Base-by-base conservation (phyloP, 1,140 invertebrate species). In the Plodia interpunctella region DNA sequence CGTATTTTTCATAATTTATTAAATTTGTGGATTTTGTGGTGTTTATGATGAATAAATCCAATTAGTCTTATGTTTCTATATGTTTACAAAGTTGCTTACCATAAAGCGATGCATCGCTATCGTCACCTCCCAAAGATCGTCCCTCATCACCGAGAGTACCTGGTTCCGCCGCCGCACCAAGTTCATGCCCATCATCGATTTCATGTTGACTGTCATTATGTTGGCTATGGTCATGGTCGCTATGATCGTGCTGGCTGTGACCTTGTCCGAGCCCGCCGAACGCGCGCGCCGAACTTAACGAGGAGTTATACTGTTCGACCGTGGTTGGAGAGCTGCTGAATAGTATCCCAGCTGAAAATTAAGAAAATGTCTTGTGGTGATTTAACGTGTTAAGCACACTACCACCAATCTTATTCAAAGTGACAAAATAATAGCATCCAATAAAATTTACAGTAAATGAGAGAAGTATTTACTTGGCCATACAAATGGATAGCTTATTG, bases 241-340 rank as follows among this genome's bases (percentile, higher is more conserved):
- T 25, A 25, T 64, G 66, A 17, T 60, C 55, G 30, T 53, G 57
- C 56, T 72, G 62, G 49, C 32, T 59, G 20, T 70, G 68, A n/a
- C 56, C 63, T 20, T 65, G 59, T 1, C 70, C 56, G 55, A 87
- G 74, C 32, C 83, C 83, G 57, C 83, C 81, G 21, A 88, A 71
- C 21, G 86, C 83, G 56, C 86, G 76, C 55, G 84, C 86, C 17
- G 83, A 81, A 50, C 78, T 83, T 5, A 87, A 65, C 0, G 86
- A 80, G 17, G 79, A 60, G 63, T 87, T 88, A 72, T 86, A 86
- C 65, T 78, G 83, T 30, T 86, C 81, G 21, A 88, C 59, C 0
- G 83, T 73, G 9, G 81, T 85, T 30, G 83, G 83, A 0, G 81
- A 73, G 69, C 76, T 85, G 1, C 78, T 70, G 60, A 88, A 88